Evolutionary conservation across 2,797 vertebrate species (phyloP).

Genomic region (Ctenopoma kingsleyae): DNA sequence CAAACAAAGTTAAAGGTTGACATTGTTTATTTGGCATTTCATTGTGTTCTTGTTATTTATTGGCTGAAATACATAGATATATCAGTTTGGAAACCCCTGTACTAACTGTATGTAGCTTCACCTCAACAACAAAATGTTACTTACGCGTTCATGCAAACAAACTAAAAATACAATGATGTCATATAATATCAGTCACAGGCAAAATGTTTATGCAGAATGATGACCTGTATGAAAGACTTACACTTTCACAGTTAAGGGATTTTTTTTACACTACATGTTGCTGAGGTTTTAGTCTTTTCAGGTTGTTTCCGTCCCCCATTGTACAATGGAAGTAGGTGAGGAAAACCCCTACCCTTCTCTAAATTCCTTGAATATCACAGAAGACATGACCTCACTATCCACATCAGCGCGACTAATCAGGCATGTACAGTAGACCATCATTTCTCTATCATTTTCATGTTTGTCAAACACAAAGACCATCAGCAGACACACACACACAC

Average conservation of each 20-base stretch:
- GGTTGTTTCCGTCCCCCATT: background rate
- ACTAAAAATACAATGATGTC: no score
- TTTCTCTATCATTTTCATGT: constrained; percentile 29
- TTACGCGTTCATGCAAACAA: no score
- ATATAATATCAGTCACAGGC: background rate
- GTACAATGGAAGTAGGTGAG: background rate
- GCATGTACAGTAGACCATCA: background rate
- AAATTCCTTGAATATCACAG: constrained; percentile 4
- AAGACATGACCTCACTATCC: constrained; percentile 15
- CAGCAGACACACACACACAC: constrained; percentile 20
- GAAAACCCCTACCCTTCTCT: background rate
- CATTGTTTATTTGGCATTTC: no score
- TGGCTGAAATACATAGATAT: no score
- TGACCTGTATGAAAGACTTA: no score
- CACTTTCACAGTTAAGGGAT: background rate
- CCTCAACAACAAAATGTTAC: no score
- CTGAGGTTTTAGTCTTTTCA: background rate
- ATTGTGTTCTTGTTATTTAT: no score
- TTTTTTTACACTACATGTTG: background rate
- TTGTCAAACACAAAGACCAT: constrained; percentile 10
- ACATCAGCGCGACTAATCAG: constrained; percentile 24
- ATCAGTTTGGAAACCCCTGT: no score
- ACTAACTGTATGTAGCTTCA: no score
- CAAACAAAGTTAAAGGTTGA: no score
- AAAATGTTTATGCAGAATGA: background rate